Evolutionary conservation across 2,888 invertebrate genomes (phyloP).

Genomic region (Xanthorhoe spadicearia): DNA sequence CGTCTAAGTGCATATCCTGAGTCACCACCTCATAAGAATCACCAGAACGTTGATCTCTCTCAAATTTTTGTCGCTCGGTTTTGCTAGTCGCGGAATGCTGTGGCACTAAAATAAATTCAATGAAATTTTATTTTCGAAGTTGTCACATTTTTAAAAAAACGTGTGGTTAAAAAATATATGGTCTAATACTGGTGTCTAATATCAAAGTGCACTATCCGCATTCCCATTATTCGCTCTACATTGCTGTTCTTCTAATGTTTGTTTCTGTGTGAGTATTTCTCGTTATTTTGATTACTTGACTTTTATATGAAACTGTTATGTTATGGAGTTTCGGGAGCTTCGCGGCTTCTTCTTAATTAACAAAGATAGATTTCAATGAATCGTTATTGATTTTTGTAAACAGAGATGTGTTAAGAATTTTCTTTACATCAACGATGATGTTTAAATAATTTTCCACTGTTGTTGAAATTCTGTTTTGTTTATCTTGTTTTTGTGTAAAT

Average conservation of each 20-base stretch:
- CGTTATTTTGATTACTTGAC: conserved; percentile 31
- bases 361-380: conserved; percentile 57
- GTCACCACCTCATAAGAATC: conserved; percentile 51
- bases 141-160: not conserved
- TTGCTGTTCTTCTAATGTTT: conserved; percentile 31
- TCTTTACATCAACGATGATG: not conserved
- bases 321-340: conserved; percentile 48
- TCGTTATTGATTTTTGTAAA: conserved; percentile 58
- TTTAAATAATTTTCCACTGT: conserved; percentile 2
- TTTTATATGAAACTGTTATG: conserved; percentile 49
- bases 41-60: conserved; percentile 46
- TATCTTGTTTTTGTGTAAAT: not conserved
- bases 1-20: conserved; percentile 57
- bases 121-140: conserved; percentile 11
- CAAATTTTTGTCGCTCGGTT: conserved; percentile 45
- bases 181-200: conserved; percentile 11
- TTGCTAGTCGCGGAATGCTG: conserved; percentile 43
- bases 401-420: conserved; percentile 20
- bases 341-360: conserved; percentile 51
- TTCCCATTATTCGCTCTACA: conserved; percentile 45
- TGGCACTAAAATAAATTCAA: conserved; percentile 6
- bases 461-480: conserved; percentile 9
- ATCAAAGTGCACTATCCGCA: conserved; percentile 54
- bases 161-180: not conserved
- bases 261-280: conserved; percentile 30